Conservation (phyloP, 2,888 invertebrate species). For the Yponomeuta malinellus region DNA sequence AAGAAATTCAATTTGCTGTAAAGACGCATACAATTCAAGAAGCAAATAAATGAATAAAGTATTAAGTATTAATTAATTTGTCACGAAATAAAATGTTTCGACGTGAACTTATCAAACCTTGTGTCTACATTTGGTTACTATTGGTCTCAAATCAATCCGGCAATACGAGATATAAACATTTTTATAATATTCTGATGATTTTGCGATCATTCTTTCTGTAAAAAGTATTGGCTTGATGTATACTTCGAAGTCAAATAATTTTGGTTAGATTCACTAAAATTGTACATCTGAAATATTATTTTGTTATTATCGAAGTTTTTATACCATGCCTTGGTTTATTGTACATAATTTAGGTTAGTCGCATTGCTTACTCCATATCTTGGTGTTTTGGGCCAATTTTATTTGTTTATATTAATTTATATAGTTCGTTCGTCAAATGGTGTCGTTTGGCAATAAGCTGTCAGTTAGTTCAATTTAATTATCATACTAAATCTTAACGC, state of each 20-base stretch:
- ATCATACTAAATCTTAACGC: not conserved
- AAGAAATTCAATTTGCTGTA: no score
- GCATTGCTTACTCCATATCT: constrained; percentile 39
- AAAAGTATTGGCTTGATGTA: not conserved
- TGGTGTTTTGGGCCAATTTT: constrained; percentile 24
- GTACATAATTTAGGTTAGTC: constrained; percentile 9
- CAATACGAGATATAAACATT: no score
- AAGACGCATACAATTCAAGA: no score
- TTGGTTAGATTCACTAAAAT: not conserved
- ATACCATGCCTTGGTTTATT: not conserved
- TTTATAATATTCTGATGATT: no score
- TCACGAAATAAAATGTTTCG: no score
- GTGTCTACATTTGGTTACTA: no score
- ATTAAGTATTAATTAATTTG: no score
- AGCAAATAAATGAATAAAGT: no score
- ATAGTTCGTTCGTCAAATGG: not conserved
- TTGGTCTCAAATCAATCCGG: no score
- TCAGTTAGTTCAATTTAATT: not conserved
- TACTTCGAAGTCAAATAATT: not conserved
- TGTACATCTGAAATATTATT: not conserved
- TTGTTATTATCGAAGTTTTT: not conserved
- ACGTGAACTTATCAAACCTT: no score
- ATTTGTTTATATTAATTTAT: not conserved
- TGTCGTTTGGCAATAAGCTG: no score
- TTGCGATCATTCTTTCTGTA: no score